A percentile compares a stretch with the other conserved stretches of the same genome.
Evolutionary conservation across 2,113 vertebrate genomes (phyloP).

Genomic region (Oxygymnocypris stewartii): DNA sequence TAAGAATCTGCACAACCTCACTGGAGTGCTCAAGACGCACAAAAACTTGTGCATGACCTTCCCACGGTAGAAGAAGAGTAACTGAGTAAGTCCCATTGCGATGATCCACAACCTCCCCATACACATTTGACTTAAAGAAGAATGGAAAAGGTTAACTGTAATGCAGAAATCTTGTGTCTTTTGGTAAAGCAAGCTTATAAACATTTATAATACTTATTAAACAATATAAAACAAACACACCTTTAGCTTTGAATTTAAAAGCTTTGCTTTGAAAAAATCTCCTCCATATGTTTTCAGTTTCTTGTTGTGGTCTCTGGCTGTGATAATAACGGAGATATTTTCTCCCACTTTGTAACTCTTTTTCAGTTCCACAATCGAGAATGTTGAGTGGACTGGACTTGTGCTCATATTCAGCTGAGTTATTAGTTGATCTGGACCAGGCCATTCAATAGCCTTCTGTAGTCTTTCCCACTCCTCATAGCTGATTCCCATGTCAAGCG

Average conservation of each 20-base stretch:
- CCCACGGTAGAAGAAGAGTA: too few species aligned
- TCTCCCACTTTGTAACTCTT: not conserved
- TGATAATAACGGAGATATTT: not conserved
- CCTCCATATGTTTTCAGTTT: not conserved
- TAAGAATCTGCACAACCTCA: too few species aligned
- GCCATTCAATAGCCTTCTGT: not conserved
- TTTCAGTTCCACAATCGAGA: not conserved
- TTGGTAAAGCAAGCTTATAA: too few species aligned
- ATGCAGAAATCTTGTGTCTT: not conserved
- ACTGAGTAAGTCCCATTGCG: not conserved
- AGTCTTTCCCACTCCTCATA: not conserved
- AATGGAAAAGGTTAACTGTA: not conserved
- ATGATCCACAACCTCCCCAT: conserved; percentile 38
- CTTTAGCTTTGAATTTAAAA: not conserved
- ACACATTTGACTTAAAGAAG: not conserved
- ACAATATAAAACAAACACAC: not conserved
- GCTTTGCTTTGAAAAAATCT: not conserved
- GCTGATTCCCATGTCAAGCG: not conserved
- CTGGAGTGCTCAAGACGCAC: too few species aligned
- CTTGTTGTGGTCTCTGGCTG: not conserved
- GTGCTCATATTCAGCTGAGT: not conserved
- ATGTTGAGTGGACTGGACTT: conserved; percentile 17
- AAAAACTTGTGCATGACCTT: too few species aligned
- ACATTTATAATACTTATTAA: not conserved
- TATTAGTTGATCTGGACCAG: not conserved